These are phyloP conservation scores for Aegotheles bennettii DNA, from an alignment of 2,113 vertebrate species.

Conservation along the genomic window DNA sequence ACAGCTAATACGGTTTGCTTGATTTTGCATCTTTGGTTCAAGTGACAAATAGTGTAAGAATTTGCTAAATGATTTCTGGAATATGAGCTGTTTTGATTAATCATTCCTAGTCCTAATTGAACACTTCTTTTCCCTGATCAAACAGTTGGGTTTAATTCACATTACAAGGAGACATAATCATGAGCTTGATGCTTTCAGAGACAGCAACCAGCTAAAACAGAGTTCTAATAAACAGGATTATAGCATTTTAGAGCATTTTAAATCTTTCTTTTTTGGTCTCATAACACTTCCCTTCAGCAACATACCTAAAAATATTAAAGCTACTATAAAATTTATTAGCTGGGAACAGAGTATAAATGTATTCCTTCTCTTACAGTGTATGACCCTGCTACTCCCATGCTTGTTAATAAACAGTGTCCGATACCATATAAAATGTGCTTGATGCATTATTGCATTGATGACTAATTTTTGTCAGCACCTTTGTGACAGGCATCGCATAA, in stretches of 20 bases:
- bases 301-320: slow-evolving; percentile 29
- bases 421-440: neutral
- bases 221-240: slow-evolving; percentile 2
- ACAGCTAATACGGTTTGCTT: neutral
- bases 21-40: neutral
- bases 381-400: neutral
- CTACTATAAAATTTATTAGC: slow-evolving; percentile 51
- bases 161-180: neutral
- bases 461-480: slow-evolving; percentile 44
- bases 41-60: neutral
- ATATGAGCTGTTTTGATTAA: neutral
- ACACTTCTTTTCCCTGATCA: neutral
- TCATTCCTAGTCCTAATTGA: neutral
- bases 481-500: neutral
- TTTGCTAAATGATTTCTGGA: neutral
- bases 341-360: slow-evolving; percentile 24
- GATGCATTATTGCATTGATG: neutral
- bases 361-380: neutral
- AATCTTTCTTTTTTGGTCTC: slow-evolving; percentile 1
- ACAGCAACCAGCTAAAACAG: neutral
- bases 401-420: slow-evolving; percentile 22
- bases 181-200: neutral
- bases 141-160: neutral
- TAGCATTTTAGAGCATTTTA: neutral
- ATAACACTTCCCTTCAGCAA: slow-evolving; percentile 25